Evolutionary conservation across 2,113 vertebrate species (phyloP).

Genomic region (Passer montanus): DNA sequence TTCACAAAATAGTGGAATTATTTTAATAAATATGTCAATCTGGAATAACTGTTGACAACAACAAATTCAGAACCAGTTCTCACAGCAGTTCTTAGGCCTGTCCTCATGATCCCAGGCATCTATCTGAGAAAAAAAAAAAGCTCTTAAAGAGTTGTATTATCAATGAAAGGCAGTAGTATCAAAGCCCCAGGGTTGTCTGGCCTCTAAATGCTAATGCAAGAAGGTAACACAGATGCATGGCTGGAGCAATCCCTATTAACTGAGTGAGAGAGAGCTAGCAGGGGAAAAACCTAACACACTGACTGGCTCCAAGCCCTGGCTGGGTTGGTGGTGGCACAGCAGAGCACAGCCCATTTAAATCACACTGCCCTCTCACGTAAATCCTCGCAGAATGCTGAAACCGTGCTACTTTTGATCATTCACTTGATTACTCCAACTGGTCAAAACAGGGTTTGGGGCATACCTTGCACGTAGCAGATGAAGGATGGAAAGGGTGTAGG

Average conservation of each 20-base stretch:
- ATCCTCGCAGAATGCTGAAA: not conserved
- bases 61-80: not conserved
- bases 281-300: not conserved
- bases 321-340: not conserved
- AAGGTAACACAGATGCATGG: not conserved
- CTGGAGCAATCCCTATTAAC: not conserved
- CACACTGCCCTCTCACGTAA: not conserved
- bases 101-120: rapidly evolving
- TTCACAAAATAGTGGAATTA: not conserved
- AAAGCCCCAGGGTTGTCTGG: not conserved
- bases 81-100: not conserved
- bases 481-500: not conserved
- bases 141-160: not conserved
- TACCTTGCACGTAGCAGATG: not conserved
- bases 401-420: not conserved
- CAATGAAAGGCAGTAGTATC: not conserved
- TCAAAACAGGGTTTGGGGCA: not conserved
- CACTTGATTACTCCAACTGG: not conserved
- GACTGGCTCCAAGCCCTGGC: not conserved
- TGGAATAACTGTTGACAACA: not conserved
- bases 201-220: not conserved
- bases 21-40: not conserved
- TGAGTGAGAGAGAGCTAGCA: not conserved
- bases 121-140: not conserved
- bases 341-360: not conserved